Percentiles rank a stretch among this genome's conserved stretches.
Evolutionary conservation across 2,888 invertebrate genomes (phyloP).

Genomic region (Agonopterix subpropinquella): DNA sequence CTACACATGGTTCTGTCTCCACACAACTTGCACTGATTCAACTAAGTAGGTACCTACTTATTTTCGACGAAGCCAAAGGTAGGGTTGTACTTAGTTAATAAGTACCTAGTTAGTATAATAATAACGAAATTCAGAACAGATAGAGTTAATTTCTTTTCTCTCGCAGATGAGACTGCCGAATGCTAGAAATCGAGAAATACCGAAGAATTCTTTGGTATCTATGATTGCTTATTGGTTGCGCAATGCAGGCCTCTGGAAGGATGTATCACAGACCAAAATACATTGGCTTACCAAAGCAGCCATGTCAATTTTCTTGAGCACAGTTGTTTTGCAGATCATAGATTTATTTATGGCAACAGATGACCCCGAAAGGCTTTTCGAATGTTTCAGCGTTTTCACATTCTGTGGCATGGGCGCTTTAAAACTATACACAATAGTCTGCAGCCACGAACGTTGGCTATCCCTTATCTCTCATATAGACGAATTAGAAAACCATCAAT

Average conservation of each 20-base stretch:
- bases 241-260: slow-evolving; percentile 25
- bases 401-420: slow-evolving; percentile 49
- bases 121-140: too few relatives aligned
- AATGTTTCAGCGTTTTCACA: slow-evolving; percentile 46
- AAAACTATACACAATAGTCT: slow-evolving; percentile 37
- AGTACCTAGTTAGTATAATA: too few relatives aligned
- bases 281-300: slow-evolving; percentile 25
- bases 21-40: too few relatives aligned
- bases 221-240: neutral
- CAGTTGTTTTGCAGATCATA: slow-evolving; percentile 32
- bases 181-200: too few relatives aligned
- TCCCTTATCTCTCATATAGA: slow-evolving; percentile 27
- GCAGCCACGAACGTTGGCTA: slow-evolving; percentile 30
- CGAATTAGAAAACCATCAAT: slow-evolving; percentile 30
- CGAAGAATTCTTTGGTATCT: too few relatives aligned
- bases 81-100: too few relatives aligned
- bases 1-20: too few relatives aligned
- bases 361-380: slow-evolving; percentile 38
- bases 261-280: slow-evolving; percentile 2
- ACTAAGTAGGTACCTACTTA: too few relatives aligned
- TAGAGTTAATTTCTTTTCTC: too few relatives aligned
- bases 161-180: too few relatives aligned
- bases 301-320: slow-evolving; percentile 28
- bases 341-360: slow-evolving; percentile 27
- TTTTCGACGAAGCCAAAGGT: too few relatives aligned